Evolutionary conservation across 2,888 invertebrate genomes (phyloP).

Genomic region (Papilio demoleus): DNA sequence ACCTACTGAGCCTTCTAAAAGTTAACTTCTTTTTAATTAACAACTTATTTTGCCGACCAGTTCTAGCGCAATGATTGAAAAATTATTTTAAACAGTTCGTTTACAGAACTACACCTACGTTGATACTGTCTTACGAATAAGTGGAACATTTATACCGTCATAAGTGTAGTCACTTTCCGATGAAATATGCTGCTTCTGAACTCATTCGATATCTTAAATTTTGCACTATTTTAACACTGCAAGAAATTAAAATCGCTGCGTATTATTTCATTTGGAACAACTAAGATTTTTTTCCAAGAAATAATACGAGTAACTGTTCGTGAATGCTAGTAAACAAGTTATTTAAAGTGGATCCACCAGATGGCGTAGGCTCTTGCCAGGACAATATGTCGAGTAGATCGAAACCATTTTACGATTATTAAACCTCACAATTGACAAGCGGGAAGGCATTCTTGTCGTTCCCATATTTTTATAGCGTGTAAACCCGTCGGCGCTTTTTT

Average conservation of each 20-base stretch:
- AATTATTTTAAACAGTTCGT: not conserved
- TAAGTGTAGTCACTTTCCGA: too few species aligned
- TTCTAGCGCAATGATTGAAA: not conserved
- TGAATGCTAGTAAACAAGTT: constrained; percentile 25
- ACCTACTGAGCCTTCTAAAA: constrained; percentile 49
- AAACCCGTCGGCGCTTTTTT: constrained; percentile 82
- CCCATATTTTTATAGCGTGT: constrained; percentile 83
- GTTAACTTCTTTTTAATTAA: constrained; percentile 17
- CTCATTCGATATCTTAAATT: too few species aligned
- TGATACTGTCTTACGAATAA: not conserved
- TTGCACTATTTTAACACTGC: too few species aligned
- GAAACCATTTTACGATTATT: constrained; percentile 82
- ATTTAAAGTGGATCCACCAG: constrained; percentile 28
- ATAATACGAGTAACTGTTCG: not conserved
- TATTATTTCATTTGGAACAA: too few species aligned
- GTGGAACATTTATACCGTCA: not conserved
- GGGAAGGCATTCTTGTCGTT: constrained; percentile 77
- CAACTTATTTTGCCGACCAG: constrained; percentile 26
- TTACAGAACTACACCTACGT: not conserved
- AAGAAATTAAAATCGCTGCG: too few species aligned
- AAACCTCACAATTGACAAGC: constrained; percentile 80
- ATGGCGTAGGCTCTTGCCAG: constrained; percentile 29
- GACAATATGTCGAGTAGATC: constrained; percentile 62
- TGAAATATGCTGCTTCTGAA: too few species aligned
- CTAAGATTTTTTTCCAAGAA: not conserved